Conservation (phyloP, 2,797 vertebrate genomes). For the Myotis pilosus region DNA sequence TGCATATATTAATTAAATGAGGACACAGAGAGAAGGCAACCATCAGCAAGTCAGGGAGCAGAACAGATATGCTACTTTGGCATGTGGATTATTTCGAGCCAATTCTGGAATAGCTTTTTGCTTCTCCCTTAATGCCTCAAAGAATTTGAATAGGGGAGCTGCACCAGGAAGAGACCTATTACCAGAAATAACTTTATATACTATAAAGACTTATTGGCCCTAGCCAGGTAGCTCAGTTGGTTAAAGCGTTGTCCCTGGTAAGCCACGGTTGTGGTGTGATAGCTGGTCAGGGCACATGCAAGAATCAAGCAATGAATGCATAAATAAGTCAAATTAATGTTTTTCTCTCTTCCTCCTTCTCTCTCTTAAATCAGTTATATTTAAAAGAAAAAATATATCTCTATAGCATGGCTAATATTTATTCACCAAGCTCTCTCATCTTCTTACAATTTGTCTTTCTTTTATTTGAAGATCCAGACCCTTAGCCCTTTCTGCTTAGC, state of each 20-base stretch:
- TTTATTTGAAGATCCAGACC: background rate
- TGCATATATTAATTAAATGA: background rate
- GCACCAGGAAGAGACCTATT: background rate
- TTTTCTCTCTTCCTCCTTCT: background rate
- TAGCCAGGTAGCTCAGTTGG: background rate
- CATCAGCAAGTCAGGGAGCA: background rate
- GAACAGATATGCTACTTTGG: background rate
- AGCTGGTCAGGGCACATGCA: background rate
- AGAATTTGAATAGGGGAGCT: background rate
- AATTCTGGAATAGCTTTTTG: background rate
- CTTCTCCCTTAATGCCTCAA: background rate
- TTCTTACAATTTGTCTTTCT: background rate
- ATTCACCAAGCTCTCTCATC: background rate
- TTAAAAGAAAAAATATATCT: background rate
- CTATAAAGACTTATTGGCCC: background rate
- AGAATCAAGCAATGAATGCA: background rate
- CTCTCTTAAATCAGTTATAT: background rate
- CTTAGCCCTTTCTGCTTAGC: background rate
- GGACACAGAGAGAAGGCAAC: background rate
- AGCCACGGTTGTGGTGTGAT: accelerated
- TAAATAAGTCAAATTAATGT: background rate
- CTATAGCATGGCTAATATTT: background rate
- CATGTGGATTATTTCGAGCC: background rate
- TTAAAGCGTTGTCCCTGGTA: background rate
- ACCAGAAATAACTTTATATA: background rate